phyloP scores from a whole-genome alignment of 2,113 vertebrate species.

The Zootoca vivipara region DNA sequence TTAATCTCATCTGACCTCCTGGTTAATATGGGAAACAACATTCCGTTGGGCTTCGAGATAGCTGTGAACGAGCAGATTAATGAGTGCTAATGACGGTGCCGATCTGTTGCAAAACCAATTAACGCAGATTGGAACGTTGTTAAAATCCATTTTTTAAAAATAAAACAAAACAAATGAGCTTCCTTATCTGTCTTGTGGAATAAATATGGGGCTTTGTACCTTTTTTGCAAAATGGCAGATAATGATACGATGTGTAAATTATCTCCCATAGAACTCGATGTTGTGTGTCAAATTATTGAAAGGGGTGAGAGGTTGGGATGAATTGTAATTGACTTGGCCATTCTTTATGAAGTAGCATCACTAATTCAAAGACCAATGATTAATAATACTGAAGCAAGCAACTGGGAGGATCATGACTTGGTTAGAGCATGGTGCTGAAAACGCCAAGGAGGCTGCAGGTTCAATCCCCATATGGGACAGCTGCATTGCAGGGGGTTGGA shows the following conservation, averaged over 20 bases:
- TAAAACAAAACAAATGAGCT: no score
- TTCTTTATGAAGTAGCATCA: neutral
- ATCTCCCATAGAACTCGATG: neutral
- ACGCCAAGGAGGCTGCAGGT: no score
- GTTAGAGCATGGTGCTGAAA: neutral
- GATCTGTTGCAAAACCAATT: conserved; percentile 21
- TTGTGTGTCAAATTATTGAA: neutral
- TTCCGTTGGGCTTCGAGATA: neutral
- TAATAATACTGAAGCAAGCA: neutral
- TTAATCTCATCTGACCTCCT: neutral
- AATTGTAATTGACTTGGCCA: neutral
- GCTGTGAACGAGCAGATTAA: conserved; percentile 35
- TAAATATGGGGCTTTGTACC: neutral
- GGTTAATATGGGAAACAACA: neutral
- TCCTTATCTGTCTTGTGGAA: neutral
- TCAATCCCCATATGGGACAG: no score
- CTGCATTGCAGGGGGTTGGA: no score
- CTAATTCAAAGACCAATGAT: neutral
- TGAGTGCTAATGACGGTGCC: conserved; percentile 3
- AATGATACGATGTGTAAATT: neutral
- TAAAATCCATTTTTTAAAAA: neutral
- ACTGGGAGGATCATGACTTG: neutral
- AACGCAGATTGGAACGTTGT: neutral
- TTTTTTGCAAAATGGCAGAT: neutral
- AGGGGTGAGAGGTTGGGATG: neutral